Conservation (phyloP, 2,113 vertebrate genomes). For the Cairina moschata region DNA sequence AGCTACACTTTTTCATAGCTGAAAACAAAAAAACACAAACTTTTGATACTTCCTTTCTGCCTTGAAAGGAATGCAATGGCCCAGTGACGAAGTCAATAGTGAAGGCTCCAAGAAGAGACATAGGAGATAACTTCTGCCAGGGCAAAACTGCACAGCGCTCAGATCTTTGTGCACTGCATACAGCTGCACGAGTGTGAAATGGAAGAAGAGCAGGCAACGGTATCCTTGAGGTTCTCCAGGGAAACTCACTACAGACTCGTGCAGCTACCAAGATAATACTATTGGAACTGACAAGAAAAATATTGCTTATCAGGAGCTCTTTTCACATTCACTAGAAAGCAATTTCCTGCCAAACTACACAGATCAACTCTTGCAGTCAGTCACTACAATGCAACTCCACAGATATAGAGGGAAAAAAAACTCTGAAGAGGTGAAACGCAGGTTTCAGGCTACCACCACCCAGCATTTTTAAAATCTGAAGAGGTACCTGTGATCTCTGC, state of each 20-base stretch:
- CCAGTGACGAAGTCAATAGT: neutral
- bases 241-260: fast-evolving
- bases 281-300: neutral
- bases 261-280: neutral
- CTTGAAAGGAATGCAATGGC: neutral
- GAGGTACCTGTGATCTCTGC: neutral
- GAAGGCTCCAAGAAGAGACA: neutral
- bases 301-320: neutral
- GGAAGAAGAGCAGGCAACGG: neutral
- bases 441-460: neutral
- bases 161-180: neutral
- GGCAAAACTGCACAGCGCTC: neutral
- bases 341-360: neutral
- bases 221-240: neutral
- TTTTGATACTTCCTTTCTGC: neutral
- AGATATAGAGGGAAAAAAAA: neutral
- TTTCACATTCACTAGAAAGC: neutral
- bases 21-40: neutral
- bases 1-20: neutral
- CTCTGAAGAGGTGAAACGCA: neutral
- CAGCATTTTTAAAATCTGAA: neutral
- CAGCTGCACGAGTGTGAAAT: neutral
- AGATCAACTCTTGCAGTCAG: neutral
- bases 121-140: neutral
- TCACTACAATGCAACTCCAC: neutral